Percentiles rank a stretch among this genome's conserved stretches.
These are phyloP conservation scores for Eufriesea mexicana DNA, from an alignment of 1,140 invertebrate genomes.

Conservation along the genomic window DNA sequence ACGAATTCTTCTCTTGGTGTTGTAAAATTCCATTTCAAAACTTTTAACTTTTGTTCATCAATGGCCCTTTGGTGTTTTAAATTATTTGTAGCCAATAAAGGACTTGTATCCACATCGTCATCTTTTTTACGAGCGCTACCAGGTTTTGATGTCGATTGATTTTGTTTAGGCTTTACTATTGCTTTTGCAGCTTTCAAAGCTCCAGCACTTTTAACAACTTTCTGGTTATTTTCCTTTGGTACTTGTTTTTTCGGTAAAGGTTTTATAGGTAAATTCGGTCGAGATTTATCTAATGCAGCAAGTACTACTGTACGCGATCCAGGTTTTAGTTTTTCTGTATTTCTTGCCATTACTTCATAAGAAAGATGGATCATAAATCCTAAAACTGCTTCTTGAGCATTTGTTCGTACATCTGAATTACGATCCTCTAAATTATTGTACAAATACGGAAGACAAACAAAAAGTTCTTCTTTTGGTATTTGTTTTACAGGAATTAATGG, in stretches of 20 bases:
- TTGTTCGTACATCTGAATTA: slow-evolving; percentile 94
- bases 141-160: slow-evolving; percentile 64
- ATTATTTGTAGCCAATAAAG: slow-evolving; percentile 91
- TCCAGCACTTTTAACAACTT: slow-evolving; percentile 84
- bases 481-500: slow-evolving; percentile 87
- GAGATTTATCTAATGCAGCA: slow-evolving; percentile 92
- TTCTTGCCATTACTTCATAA: slow-evolving; percentile 90
- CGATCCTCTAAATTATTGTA: slow-evolving; percentile 94
- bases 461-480: slow-evolving; percentile 91
- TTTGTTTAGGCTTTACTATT: slow-evolving; percentile 72
- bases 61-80: slow-evolving; percentile 95
- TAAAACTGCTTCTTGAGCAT: slow-evolving; percentile 93
- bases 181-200: slow-evolving; percentile 82
- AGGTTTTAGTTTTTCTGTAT: slow-evolving; percentile 93
- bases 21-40: slow-evolving; percentile 98
- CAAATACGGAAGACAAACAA: slow-evolving; percentile 90
- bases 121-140: slow-evolving; percentile 89
- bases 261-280: slow-evolving; percentile 92
- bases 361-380: slow-evolving; percentile 97
- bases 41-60: slow-evolving; percentile 95
- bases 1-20: slow-evolving; percentile 96
- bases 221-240: slow-evolving; percentile 76
- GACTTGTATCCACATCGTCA: slow-evolving; percentile 92
- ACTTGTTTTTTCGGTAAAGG: slow-evolving; percentile 86
- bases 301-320: slow-evolving; percentile 92